These are phyloP conservation scores for Heterodera carotae DNA, from an alignment of 1,140 invertebrate species.

Conservation along the genomic window DNA sequence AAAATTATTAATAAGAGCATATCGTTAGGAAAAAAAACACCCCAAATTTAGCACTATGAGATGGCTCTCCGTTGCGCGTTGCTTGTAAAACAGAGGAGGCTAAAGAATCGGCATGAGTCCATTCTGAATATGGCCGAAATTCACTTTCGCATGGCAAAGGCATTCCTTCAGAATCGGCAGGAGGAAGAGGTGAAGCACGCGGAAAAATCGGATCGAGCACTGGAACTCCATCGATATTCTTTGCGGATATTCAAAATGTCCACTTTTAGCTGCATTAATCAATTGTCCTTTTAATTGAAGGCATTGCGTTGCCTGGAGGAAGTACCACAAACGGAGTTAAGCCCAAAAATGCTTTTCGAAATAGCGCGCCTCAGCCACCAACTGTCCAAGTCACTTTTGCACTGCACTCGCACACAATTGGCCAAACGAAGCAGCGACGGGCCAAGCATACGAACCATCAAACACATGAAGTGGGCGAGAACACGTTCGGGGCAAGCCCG, in stretches of 20 bases:
- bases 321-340: constrained; percentile 21
- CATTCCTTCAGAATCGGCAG: constrained; percentile 11
- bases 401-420: neutral
- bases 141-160: constrained; percentile 23
- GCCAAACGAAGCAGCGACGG: constrained; percentile 3
- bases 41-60: constrained; percentile 25
- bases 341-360: constrained; percentile 13
- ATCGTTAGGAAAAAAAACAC: no score
- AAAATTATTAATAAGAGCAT: no score
- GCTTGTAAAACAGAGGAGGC: constrained; percentile 12
- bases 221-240: no score
- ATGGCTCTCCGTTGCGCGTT: constrained; percentile 17
- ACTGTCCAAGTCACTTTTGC: constrained; percentile 5
- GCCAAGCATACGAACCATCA: constrained; percentile 6
- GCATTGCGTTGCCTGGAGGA: constrained; percentile 26
- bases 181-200: constrained; percentile 6
- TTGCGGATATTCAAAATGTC: no score
- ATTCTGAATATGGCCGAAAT: constrained; percentile 21
- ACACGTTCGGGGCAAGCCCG: no score
- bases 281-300: neutral
- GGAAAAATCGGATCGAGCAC: no score
- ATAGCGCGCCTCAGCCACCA: constrained; percentile 19
- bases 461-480: constrained; percentile 5
- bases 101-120: constrained; percentile 30
- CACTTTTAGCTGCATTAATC: no score